Evolutionary conservation across 2,113 vertebrate species (phyloP), one percentile per base, ranked within the genome.

Genomic region (Protomyctophum bolini): DNA sequence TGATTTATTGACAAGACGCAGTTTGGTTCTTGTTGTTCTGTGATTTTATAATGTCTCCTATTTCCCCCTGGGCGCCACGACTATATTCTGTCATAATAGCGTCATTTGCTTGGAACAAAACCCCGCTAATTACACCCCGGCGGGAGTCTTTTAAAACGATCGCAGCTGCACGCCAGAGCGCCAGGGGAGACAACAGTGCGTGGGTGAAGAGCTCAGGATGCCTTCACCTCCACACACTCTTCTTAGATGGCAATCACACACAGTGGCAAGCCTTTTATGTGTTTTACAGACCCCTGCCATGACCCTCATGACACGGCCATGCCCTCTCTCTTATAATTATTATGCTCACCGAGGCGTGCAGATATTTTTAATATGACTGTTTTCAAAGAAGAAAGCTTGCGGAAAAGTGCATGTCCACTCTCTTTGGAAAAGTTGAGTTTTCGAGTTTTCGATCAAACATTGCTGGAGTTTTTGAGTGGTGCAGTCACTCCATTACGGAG

Each of bases 21-120:
- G 33, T 6, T 41, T 41, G 3, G 33, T 41, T 41, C 33, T 85
- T 89, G 87, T 89, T 90, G 89, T 76, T 79, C 33, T 75, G 82
- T 88, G 88, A 91, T 91, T 91, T 41, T 90, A 87, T 91, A 91
- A 91, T 90, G 86, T 88, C 89, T 91, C 82, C 80, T 83, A 89
- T 88, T 85, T 88, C 82, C 76, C 77, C 78, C 41, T 80, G 88
- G 82, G 83, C 75, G 82, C 83, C 82, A 80, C 84, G 86, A 86
- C 88, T 83, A 88, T 83, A 88, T 87, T 91, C 88, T 90, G 90
- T 91, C 89, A 91, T 91, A 91, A 91, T 90, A 89, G 90, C 87
- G 83, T 91, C 87, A 89, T 91, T 91, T 89, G 88, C 81, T 88
- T 76, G 86, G 90, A 91, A 91, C 89, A 91, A 91, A 91, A 87